Conservation (phyloP, 2,797 vertebrate species). For the Antrozous pallidus region DNA sequence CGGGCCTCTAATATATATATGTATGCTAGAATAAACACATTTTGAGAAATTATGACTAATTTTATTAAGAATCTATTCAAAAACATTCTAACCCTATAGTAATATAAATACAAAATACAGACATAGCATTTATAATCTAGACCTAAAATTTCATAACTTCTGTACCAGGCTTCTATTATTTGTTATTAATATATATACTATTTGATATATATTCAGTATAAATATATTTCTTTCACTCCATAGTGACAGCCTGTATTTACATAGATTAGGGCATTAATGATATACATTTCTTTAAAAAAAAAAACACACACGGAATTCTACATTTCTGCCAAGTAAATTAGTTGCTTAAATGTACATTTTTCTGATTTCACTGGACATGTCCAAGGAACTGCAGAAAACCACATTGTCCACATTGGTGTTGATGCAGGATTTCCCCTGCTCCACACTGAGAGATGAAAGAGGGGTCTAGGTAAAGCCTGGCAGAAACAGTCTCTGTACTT, state of each 20-base stretch:
- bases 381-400: background rate
- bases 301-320: background rate
- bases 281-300: background rate
- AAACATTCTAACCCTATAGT: background rate
- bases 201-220: background rate
- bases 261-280: background rate
- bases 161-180: background rate
- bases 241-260: background rate
- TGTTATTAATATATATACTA: background rate
- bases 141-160: background rate
- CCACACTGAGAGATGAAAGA: background rate
- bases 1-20: background rate
- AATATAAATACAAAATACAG: background rate
- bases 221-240: background rate
- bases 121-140: background rate
- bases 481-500: background rate
- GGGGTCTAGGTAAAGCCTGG: background rate
- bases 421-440: background rate
- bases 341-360: background rate
- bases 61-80: slow-evolving; percentile 8
- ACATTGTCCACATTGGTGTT: background rate
- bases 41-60: slow-evolving; percentile 22
- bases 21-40: background rate
- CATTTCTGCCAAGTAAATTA: background rate
- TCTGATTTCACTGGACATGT: background rate